Evolutionary conservation across 1,140 invertebrate genomes (phyloP).

Genomic region (Drosophila bocqueti): DNA sequence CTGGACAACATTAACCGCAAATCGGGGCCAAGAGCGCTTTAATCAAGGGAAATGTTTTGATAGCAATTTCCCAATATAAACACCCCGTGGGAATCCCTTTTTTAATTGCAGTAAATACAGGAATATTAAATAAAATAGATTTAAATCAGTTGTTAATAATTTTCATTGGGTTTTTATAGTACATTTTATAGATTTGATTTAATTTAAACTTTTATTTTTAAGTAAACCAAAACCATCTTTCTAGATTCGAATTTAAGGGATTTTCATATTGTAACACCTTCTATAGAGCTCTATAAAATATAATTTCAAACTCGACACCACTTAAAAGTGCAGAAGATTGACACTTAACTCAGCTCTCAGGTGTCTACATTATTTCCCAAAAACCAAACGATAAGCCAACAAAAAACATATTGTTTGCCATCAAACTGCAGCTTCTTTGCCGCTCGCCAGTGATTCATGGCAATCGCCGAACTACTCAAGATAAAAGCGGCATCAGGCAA

Average conservation of each 20-base stretch:
- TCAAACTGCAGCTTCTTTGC: conserved; percentile 18
- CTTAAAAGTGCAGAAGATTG: neutral
- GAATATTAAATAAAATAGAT: neutral
- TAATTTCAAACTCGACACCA: neutral
- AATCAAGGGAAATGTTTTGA: conserved; percentile 24
- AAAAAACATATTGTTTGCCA: conserved; percentile 13
- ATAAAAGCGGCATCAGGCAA: conserved; percentile 42
- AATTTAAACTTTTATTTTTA: neutral
- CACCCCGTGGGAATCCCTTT: neutral
- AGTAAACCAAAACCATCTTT: neutral
- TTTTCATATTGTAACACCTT: neutral
- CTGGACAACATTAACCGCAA: conserved; percentile 22
- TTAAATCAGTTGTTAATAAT: neutral
- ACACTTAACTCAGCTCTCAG: neutral
- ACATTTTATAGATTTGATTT: neutral
- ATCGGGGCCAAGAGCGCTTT: conserved; percentile 21
- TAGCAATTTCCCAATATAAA: conserved; percentile 4
- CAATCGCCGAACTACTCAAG: conserved; percentile 16
- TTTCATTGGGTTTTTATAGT: neutral
- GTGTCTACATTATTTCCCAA: conserved; percentile 1
- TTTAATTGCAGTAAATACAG: too few relatives aligned
- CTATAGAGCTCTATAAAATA: neutral
- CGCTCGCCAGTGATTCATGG: conserved; percentile 13
- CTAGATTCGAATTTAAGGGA: neutral
- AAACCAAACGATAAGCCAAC: neutral